A percentile compares a stretch with the other conserved stretches of the same genome.
These are phyloP conservation scores for Erithacus rubecula DNA, from an alignment of 2,797 vertebrate genomes.

Conservation along the genomic window DNA sequence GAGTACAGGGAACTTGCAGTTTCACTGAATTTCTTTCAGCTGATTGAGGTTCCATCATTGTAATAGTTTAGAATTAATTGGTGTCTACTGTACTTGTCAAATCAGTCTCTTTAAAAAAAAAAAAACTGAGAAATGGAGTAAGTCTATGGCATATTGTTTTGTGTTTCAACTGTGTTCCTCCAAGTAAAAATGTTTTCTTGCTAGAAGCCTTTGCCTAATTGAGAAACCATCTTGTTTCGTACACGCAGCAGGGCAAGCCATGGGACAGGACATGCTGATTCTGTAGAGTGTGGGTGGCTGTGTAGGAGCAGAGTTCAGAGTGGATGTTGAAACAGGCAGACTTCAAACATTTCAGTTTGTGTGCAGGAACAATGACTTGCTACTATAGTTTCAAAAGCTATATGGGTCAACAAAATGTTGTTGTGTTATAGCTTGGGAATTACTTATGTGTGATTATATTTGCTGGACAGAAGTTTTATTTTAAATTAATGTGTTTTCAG, in stretches of 20 bases:
- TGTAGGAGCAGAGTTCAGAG: neutral
- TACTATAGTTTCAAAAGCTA: neutral
- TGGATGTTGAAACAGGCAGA: neutral
- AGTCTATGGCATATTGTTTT: neutral
- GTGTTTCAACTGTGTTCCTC: neutral
- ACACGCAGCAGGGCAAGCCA: fast-evolving
- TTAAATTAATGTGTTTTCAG: neutral
- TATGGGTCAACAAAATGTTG: neutral
- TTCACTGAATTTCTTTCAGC: neutral
- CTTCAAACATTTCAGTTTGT: neutral
- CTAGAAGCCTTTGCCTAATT: neutral
- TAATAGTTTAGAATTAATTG: neutral
- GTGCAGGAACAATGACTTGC: neutral
- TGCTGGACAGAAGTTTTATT: neutral
- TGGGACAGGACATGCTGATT: neutral
- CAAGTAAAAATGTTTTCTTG: neutral
- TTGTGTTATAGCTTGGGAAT: neutral
- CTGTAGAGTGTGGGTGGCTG: neutral
- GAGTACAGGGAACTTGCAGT: neutral
- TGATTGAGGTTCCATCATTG: neutral
- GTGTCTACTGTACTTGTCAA: neutral
- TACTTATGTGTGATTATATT: neutral
- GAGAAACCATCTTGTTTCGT: neutral
- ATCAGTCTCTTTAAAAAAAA: neutral
- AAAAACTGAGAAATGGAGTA: neutral